Evolutionary conservation across 1,140 invertebrate species (phyloP).

Genomic region (Cherax destructor): DNA sequence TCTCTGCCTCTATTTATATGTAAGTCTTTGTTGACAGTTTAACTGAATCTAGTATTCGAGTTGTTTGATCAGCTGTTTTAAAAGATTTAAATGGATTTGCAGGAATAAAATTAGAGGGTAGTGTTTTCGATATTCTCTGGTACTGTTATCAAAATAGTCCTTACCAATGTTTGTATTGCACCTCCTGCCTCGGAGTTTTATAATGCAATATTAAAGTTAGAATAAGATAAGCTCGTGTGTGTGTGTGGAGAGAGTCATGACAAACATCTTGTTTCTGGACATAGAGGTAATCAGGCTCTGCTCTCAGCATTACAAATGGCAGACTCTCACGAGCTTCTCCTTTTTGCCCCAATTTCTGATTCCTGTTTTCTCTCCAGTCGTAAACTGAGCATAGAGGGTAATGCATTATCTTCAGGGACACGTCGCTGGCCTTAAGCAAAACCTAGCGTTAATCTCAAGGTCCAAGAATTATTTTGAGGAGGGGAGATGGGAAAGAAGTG

Average conservation of each 20-base stretch:
- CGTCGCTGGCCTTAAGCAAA: neutral
- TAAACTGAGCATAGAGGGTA: neutral
- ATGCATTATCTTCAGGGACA: neutral
- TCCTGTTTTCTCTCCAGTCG: conserved; percentile 9
- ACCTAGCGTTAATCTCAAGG: conserved; percentile 5
- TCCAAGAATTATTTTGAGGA: neutral
- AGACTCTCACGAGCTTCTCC: neutral
- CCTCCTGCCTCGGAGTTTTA: too few relatives aligned
- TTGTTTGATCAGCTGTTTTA: too few relatives aligned
- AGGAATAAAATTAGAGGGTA: too few relatives aligned
- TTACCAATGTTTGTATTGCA: too few relatives aligned
- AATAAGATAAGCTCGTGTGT: too few relatives aligned
- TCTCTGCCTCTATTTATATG: too few relatives aligned
- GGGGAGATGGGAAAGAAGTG: neutral
- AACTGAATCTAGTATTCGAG: too few relatives aligned
- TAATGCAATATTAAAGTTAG: too few relatives aligned
- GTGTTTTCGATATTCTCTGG: too few relatives aligned
- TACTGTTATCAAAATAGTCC: too few relatives aligned
- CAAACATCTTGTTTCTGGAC: neutral
- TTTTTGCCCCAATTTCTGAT: neutral
- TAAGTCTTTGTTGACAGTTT: too few relatives aligned
- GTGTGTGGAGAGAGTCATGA: neutral
- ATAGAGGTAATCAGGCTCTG: neutral
- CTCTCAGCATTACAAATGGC: neutral
- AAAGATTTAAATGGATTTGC: too few relatives aligned